These are phyloP conservation scores for Liasis olivaceus DNA, from an alignment of 2,797 vertebrate genomes.

Conservation along the genomic window DNA sequence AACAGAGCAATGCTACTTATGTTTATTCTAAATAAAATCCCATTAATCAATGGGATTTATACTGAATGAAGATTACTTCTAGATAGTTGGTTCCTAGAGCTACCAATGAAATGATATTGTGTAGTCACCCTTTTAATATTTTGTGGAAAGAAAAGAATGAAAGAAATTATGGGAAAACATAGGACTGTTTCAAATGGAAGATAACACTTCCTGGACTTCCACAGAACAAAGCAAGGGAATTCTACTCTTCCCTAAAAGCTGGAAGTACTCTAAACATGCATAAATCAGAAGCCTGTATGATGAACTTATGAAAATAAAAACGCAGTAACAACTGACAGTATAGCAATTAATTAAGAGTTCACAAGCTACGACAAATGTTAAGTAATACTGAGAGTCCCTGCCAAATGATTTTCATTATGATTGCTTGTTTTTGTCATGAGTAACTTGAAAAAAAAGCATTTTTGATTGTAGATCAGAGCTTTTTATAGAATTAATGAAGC, in stretches of 20 bases:
- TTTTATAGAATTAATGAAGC: background rate
- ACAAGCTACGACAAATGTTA: background rate
- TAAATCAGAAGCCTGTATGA: background rate
- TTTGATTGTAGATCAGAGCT: background rate
- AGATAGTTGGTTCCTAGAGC: no score
- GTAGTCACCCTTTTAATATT: no score
- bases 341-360: background rate
- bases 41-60: background rate
- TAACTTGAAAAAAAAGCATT: accelerated
- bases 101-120: no score
- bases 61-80: background rate
- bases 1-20: background rate
- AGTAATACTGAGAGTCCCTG: background rate
- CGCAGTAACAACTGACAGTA: background rate
- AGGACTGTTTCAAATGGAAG: no score
- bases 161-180: no score
- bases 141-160: no score
- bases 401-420: background rate
- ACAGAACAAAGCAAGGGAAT: no score
- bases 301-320: background rate
- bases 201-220: no score
- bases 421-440: background rate
- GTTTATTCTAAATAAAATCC: background rate
- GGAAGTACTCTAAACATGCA: background rate
- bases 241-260: no score